Evolutionary conservation across 2,888 invertebrate species (phyloP).

Genomic region (Pollenia griseotomentosa): DNA sequence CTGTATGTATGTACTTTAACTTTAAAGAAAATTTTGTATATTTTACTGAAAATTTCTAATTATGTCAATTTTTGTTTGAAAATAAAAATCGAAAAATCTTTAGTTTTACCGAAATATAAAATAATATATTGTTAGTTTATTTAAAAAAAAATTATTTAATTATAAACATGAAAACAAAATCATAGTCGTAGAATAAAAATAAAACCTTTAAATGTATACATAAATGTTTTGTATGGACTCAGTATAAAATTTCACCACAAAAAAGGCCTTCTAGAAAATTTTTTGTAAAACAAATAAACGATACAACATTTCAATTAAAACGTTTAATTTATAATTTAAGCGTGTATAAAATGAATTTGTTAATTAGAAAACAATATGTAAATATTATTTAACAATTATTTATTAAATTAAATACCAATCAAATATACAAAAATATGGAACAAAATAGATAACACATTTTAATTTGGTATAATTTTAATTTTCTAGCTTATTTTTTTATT

Average conservation of each 20-base stretch:
- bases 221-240: constrained; percentile 40
- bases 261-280: constrained; percentile 69
- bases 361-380: constrained; percentile 21
- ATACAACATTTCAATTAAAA: constrained; percentile 20
- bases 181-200: neutral
- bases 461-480: constrained; percentile 25
- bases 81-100: too few species aligned
- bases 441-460: constrained; percentile 17
- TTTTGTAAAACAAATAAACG: constrained; percentile 60
- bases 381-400: constrained; percentile 41
- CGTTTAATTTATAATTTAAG: constrained; percentile 50
- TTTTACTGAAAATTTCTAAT: too few species aligned
- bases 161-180: neutral
- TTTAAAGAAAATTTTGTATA: too few species aligned
- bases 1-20: too few species aligned
- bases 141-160: neutral
- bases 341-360: constrained; percentile 29
- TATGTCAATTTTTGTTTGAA: too few species aligned
- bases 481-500: constrained; percentile 40
- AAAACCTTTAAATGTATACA: constrained; percentile 23
- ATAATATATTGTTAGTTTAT: constrained; percentile 8
- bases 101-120: neutral
- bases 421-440: constrained; percentile 8
- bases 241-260: constrained; percentile 56
- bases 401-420: constrained; percentile 14